These are phyloP conservation scores for Cherax destructor DNA, from an alignment of 1,140 invertebrate species.

Conservation along the genomic window DNA sequence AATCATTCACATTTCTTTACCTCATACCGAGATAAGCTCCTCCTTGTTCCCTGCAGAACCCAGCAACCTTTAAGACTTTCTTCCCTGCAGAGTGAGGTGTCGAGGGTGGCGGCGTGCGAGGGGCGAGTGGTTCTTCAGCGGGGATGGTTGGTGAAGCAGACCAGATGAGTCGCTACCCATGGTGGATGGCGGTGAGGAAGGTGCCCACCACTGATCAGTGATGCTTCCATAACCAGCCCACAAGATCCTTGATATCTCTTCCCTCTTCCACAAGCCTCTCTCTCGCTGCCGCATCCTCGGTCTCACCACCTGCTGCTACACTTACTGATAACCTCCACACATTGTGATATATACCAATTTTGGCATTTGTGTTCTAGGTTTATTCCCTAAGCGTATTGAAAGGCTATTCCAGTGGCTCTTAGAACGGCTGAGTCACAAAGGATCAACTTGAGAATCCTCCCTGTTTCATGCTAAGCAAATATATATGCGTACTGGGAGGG, in stretches of 20 bases:
- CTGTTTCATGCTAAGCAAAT: too few species aligned
- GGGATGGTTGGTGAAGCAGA: not conserved
- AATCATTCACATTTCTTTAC: too few species aligned
- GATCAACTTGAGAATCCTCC: too few species aligned
- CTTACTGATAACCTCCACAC: not conserved
- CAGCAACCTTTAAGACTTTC: not conserved
- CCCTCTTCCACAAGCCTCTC: not conserved
- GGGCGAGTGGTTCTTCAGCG: not conserved
- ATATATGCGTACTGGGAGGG: too few species aligned
- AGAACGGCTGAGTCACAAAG: too few species aligned
- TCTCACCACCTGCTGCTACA: not conserved
- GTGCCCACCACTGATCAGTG: not conserved
- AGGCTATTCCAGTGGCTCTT: not conserved
- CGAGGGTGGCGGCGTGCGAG: not conserved
- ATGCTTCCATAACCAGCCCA: not conserved
- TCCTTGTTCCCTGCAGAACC: too few species aligned
- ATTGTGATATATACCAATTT: conserved; percentile 6
- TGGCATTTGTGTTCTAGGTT: not conserved
- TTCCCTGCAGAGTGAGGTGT: not conserved
- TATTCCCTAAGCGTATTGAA: not conserved
- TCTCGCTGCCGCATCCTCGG: not conserved
- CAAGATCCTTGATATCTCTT: not conserved
- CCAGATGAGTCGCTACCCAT: not conserved
- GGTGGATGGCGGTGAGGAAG: not conserved
- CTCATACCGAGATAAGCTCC: too few species aligned